Evolutionary conservation across 2,113 vertebrate species (phyloP).

Genomic region (Oreochromis aureus): DNA sequence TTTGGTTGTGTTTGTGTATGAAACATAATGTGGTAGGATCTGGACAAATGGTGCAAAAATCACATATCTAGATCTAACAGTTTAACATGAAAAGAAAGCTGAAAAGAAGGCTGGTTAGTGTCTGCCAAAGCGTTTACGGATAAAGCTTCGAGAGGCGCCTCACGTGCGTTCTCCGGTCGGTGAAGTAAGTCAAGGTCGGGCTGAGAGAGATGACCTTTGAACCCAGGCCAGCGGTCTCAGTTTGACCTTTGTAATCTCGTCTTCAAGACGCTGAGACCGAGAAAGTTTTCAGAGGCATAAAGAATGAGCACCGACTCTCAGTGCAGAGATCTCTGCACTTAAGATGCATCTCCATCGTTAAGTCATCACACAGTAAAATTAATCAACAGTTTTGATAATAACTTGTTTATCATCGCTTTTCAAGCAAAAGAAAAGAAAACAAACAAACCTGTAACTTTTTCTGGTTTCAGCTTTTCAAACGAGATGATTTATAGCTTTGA

Average conservation of each 20-base stretch:
- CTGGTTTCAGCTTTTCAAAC: background rate
- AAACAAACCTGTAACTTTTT: background rate
- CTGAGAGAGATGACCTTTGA: background rate
- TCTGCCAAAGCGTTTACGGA: conserved; percentile 29
- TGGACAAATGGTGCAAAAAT: conserved; percentile 28
- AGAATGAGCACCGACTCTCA: background rate
- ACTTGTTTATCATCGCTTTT: background rate
- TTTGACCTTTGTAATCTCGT: background rate
- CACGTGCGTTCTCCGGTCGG: background rate
- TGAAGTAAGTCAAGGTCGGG: background rate
- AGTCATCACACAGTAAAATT: background rate
- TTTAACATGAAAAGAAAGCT: background rate
- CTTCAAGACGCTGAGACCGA: background rate
- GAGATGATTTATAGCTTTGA: background rate
- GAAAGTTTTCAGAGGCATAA: background rate
- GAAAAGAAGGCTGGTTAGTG: background rate
- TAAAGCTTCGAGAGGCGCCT: background rate
- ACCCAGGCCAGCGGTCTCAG: background rate
- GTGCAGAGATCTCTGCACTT: background rate
- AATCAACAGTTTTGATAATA: background rate
- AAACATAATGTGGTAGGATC: conserved; percentile 45
- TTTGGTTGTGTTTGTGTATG: conserved; percentile 63
- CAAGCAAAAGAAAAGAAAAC: background rate
- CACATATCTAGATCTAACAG: conserved; percentile 36
- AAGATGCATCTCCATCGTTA: background rate